phyloP scores from a whole-genome alignment of 2,888 invertebrate genomes.

The Merodon equestris region DNA sequence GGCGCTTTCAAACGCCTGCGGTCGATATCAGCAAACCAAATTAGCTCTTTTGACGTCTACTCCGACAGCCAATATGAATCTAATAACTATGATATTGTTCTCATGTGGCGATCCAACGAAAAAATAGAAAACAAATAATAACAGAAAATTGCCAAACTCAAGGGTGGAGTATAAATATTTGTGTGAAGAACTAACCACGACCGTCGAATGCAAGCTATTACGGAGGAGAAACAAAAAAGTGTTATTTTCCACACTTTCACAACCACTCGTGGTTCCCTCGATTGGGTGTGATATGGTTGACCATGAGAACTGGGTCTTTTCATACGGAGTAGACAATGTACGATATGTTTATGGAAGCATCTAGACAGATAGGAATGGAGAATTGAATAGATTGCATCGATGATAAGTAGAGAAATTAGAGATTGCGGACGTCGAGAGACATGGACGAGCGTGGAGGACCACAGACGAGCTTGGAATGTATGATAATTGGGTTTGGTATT shows the following conservation, averaged over 20 bases:
- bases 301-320: slow-evolving; percentile 50
- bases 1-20: slow-evolving; percentile 5
- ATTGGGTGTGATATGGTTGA: slow-evolving; percentile 22
- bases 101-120: background rate
- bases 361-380: slow-evolving; percentile 11
- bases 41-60: background rate
- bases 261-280: slow-evolving; percentile 1
- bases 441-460: slow-evolving; percentile 20
- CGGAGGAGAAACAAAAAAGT: slow-evolving; percentile 30
- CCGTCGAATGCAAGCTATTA: too few species aligned
- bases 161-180: slow-evolving; percentile 28
- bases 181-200: slow-evolving; percentile 23
- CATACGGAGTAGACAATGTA: too few species aligned
- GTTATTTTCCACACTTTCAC: slow-evolving; percentile 57
- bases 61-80: slow-evolving; percentile 23
- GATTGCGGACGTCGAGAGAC: slow-evolving; percentile 10
- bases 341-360: too few species aligned
- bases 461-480: slow-evolving; percentile 5
- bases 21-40: slow-evolving; percentile 38
- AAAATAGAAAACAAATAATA: slow-evolving; percentile 26
- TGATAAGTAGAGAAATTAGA: slow-evolving; percentile 1
- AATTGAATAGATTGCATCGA: slow-evolving; percentile 14
- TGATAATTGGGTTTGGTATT: slow-evolving; percentile 43
- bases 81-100: slow-evolving; percentile 23
- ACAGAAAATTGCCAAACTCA: slow-evolving; percentile 54